phyloP scores from a whole-genome alignment of 2,888 invertebrate genomes.

The Parapristionchus giblindavisi region DNA sequence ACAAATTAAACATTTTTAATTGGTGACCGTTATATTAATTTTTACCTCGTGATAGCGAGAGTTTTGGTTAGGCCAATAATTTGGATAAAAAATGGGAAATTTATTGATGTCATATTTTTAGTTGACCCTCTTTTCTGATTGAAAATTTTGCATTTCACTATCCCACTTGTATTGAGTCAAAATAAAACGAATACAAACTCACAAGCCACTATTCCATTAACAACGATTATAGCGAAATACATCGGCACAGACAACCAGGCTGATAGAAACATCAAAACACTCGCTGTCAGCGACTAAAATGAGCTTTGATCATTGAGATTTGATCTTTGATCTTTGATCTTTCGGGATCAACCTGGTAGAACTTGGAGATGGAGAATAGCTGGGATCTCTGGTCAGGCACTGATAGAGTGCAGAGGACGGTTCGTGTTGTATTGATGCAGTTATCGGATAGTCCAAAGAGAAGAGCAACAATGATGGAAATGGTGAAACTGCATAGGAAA shows the following conservation, averaged over 20 bases:
- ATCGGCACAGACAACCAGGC: constrained; percentile 34
- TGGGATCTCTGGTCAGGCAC: constrained; percentile 29
- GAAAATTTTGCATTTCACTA: too few species aligned
- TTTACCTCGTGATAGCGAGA: too few species aligned
- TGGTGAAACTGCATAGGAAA: constrained; percentile 10
- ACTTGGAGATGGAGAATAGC: constrained; percentile 38
- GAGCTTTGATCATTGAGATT: not conserved
- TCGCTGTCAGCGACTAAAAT: constrained; percentile 19
- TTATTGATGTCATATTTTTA: too few species aligned
- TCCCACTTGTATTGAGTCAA: too few species aligned
- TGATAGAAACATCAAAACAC: constrained; percentile 32
- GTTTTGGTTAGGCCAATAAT: too few species aligned
- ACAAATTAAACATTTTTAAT: too few species aligned
- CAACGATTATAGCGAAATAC: constrained; percentile 12
- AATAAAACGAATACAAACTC: too few species aligned
- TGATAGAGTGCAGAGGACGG: constrained; percentile 29
- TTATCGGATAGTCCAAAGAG: constrained; percentile 35
- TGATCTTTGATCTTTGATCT: not conserved
- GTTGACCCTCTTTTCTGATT: too few species aligned
- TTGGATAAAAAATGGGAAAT: too few species aligned
- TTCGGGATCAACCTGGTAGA: constrained; percentile 38
- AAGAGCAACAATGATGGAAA: constrained; percentile 18
- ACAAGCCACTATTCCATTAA: constrained; percentile 1
- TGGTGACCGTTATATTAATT: too few species aligned
- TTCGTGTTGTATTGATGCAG: constrained; percentile 34